Conservation (phyloP, 2,888 invertebrate genomes). For the Acleris emargana region DNA sequence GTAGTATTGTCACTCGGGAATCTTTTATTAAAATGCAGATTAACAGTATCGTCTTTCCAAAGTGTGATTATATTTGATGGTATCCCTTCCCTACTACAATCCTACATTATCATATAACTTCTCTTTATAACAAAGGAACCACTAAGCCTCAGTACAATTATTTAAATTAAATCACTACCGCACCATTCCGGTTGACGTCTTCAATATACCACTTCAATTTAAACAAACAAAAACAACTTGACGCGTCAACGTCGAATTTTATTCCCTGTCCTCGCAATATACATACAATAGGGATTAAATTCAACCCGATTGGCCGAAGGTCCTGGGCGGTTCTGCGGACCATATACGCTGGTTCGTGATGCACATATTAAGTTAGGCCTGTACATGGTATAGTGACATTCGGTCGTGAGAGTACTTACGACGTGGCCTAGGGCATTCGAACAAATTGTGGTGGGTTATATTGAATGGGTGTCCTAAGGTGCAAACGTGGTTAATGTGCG, state of each 20-base stretch:
- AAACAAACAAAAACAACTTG: slow-evolving; percentile 41
- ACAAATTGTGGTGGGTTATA: slow-evolving; percentile 36
- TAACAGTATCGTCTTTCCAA: too few species aligned
- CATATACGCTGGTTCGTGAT: slow-evolving; percentile 80
- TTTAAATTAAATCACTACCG: slow-evolving; percentile 4
- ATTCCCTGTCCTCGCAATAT: slow-evolving; percentile 72
- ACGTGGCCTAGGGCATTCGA: slow-evolving; percentile 55
- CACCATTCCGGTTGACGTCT: slow-evolving; percentile 12
- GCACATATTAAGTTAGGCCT: slow-evolving; percentile 83
- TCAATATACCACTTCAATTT: slow-evolving; percentile 8
- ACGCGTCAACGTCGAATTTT: slow-evolving; percentile 66
- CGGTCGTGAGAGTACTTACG: slow-evolving; percentile 74
- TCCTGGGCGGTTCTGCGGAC: slow-evolving; percentile 64
- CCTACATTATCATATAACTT: too few species aligned
- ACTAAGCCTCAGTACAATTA: not conserved
- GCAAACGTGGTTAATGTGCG: slow-evolving; percentile 14
- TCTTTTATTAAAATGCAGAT: too few species aligned
- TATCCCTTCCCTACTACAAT: too few species aligned
- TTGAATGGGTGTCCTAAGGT: slow-evolving; percentile 30
- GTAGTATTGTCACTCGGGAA: too few species aligned
- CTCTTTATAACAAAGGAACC: not conserved
- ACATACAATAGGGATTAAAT: slow-evolving; percentile 82
- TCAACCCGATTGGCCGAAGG: slow-evolving; percentile 75
- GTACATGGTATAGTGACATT: slow-evolving; percentile 73
- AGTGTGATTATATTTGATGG: too few species aligned